A percentile compares a stretch with the other conserved stretches of the same genome.
These are phyloP conservation scores for Branchellion lobata DNA, from an alignment of 2,888 invertebrate species.

Conservation along the genomic window DNA sequence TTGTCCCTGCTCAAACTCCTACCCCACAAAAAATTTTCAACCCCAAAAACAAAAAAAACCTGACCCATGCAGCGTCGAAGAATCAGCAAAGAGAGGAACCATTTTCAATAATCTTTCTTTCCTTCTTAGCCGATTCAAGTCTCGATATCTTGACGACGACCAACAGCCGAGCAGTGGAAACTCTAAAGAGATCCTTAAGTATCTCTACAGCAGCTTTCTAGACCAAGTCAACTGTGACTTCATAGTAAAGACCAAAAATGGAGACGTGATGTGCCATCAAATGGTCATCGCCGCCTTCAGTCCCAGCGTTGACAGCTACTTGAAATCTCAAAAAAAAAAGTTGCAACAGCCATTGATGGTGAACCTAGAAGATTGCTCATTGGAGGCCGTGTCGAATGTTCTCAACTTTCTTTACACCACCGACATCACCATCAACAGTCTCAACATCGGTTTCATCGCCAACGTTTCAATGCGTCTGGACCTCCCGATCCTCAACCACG, in stretches of 20 bases:
- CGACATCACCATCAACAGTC: constrained; percentile 40
- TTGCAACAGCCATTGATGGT: constrained; percentile 36
- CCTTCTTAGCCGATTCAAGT: background rate
- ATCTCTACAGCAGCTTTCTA: constrained; percentile 37
- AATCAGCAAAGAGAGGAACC: background rate
- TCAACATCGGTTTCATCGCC: constrained; percentile 42
- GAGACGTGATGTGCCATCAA: constrained; percentile 41
- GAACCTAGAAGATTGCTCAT: constrained; percentile 40
- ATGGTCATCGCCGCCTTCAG: constrained; percentile 42
- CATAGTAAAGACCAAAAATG: constrained; percentile 40
- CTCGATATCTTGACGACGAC: background rate
- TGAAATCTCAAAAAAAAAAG: constrained; percentile 27
- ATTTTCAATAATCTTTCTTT: background rate
- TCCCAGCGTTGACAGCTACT: constrained; percentile 34
- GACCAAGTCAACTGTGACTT: constrained; percentile 43
- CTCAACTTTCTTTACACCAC: constrained; percentile 47
- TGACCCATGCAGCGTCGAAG: background rate
- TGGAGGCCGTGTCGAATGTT: constrained; percentile 34
- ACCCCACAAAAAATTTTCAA: too few species aligned
- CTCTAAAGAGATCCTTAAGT: constrained; percentile 27
- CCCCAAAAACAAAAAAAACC: too few species aligned
- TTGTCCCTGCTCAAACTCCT: too few species aligned
- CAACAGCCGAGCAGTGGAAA: background rate
- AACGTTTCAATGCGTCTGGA: constrained; percentile 45
- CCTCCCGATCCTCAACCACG: constrained; percentile 32